A percentile compares a stretch with the other conserved stretches of the same genome.
Conservation (phyloP, 1,140 invertebrate species). For the Drosophila kikkawai region DNA sequence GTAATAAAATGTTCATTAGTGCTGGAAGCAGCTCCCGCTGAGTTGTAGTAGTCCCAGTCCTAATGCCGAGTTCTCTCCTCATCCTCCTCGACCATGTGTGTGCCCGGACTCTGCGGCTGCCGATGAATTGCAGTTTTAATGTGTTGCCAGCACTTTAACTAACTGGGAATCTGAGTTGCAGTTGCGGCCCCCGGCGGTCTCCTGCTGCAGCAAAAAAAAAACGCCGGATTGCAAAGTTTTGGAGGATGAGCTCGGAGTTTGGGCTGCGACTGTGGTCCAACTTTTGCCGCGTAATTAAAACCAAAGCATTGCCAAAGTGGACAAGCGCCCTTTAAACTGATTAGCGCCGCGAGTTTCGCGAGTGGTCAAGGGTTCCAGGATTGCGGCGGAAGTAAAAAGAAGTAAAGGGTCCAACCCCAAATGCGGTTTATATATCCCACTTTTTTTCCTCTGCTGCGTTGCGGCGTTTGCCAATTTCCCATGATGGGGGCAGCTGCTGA, state of each 20-base stretch:
- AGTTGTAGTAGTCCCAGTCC: conserved; percentile 45
- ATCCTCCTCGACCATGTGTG: conserved; percentile 46
- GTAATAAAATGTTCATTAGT: conserved; percentile 83
- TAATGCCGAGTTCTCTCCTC: background rate
- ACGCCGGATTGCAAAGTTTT: conserved; percentile 48
- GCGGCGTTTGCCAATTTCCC: conserved; percentile 21
- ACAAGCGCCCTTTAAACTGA: conserved; percentile 79
- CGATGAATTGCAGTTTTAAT: conserved; percentile 81
- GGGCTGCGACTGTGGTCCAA: conserved; percentile 49
- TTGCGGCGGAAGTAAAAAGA: background rate
- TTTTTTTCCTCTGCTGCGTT: background rate
- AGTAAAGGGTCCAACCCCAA: conserved; percentile 15
- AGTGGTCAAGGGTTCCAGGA: conserved; percentile 48
- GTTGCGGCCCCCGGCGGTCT: conserved; percentile 10
- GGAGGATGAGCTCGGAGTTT: background rate
- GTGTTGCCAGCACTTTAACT: conserved; percentile 80
- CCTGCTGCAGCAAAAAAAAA: conserved; percentile 33
- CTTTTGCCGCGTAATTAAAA: conserved; percentile 82
- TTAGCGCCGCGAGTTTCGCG: conserved; percentile 67
- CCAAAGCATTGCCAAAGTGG: conserved; percentile 79
- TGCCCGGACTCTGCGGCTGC: conserved; percentile 52
- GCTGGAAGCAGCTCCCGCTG: conserved; percentile 69
- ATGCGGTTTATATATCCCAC: too few relatives aligned
- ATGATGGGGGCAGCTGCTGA: conserved; percentile 3
- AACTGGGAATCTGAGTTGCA: conserved; percentile 59